A percentile compares a stretch with the other conserved stretches of the same genome.
Evolutionary conservation across 1,140 invertebrate genomes (phyloP).

Genomic region (Tetramorium parvispinum): DNA sequence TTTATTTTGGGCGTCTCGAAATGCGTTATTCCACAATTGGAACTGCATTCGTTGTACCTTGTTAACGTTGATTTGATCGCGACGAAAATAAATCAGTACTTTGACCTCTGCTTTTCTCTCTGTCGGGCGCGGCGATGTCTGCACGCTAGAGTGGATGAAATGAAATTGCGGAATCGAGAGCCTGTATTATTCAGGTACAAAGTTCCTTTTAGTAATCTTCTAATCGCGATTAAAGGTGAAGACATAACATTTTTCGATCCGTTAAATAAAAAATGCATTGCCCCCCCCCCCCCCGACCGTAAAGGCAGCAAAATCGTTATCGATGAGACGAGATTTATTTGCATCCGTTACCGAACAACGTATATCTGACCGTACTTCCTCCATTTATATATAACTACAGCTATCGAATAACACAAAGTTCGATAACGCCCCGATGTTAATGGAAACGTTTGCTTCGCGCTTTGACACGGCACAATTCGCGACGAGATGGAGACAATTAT

Average conservation of each 20-base stretch:
- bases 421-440: slow-evolving; percentile 42
- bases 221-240: background rate
- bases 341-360: slow-evolving; percentile 15
- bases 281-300: background rate
- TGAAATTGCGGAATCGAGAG: background rate
- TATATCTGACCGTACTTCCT: slow-evolving; percentile 52
- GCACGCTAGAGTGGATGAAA: background rate
- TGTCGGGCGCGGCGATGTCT: background rate
- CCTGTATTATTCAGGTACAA: background rate
- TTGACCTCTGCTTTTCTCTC: background rate
- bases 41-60: background rate
- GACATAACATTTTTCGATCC: background rate
- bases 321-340: slow-evolving; percentile 51
- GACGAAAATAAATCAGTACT: background rate
- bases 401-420: slow-evolving; percentile 23
- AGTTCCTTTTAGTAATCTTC: background rate
- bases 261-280: background rate
- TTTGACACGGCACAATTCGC: slow-evolving; percentile 46
- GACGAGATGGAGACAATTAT: slow-evolving; percentile 48
- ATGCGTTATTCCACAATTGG: background rate
- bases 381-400: slow-evolving; percentile 53
- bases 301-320: slow-evolving; percentile 15
- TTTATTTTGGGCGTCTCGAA: background rate
- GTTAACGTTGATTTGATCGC: background rate
- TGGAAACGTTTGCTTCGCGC: slow-evolving; percentile 35